phyloP scores from a whole-genome alignment of 2,797 vertebrate species.

The Oryzias sinensis region DNA sequence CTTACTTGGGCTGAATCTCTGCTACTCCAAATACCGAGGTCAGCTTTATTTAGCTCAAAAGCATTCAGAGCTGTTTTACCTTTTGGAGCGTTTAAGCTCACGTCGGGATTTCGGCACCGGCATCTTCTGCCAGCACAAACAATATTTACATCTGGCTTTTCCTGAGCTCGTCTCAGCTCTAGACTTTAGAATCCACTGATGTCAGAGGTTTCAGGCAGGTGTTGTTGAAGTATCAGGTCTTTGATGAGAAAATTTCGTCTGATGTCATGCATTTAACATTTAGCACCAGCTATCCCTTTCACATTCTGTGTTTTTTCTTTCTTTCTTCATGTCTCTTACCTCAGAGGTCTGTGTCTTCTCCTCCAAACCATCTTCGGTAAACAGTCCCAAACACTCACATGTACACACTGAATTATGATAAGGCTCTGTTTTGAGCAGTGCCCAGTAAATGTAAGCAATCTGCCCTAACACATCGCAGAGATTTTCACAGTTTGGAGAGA shows the following conservation, averaged over 20 bases:
- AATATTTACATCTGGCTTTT: slow-evolving; percentile 26
- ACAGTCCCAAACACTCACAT: slow-evolving; percentile 50
- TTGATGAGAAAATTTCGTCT: slow-evolving; percentile 22
- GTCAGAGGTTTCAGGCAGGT: slow-evolving; percentile 44
- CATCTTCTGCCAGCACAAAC: slow-evolving; percentile 27
- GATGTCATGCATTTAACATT: slow-evolving; percentile 5
- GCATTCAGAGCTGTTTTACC: no score
- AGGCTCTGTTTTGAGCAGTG: slow-evolving; percentile 33
- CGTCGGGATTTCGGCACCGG: slow-evolving; percentile 7
- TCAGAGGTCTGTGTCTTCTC: slow-evolving; percentile 11
- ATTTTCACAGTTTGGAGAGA: slow-evolving; percentile 54
- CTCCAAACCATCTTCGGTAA: slow-evolving; percentile 33
- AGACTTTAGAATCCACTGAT: slow-evolving; percentile 31
- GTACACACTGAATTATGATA: slow-evolving; percentile 36
- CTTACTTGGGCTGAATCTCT: no score
- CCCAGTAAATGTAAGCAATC: slow-evolving; percentile 35
- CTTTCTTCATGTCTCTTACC: neutral
- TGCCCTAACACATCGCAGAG: slow-evolving; percentile 23
- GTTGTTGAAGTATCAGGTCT: slow-evolving; percentile 31
- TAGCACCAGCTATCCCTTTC: neutral
- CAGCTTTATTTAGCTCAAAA: no score
- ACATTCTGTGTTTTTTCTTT: slow-evolving; percentile 16
- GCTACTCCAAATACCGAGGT: no score
- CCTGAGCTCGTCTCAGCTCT: slow-evolving; percentile 10
- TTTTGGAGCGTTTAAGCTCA: slow-evolving; percentile 23